phyloP scores from a whole-genome alignment of 2,797 vertebrate species.

The Podargus strigoides region DNA sequence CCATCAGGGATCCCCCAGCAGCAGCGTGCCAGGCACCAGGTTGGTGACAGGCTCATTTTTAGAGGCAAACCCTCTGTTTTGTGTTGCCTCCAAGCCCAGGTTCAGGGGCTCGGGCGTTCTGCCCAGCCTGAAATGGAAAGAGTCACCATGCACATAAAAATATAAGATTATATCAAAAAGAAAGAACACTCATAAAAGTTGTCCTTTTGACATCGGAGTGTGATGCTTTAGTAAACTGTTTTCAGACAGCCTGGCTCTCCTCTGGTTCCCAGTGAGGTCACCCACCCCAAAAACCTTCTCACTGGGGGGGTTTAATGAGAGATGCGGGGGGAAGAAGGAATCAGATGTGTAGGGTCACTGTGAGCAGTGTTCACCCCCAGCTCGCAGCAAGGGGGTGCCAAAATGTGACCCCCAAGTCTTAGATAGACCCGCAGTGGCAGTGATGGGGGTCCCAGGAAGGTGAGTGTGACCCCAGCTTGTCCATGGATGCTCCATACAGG shows the following conservation, averaged over 20 bases:
- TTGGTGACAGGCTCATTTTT: not conserved
- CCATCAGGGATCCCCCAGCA: not conserved
- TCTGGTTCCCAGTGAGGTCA: not conserved
- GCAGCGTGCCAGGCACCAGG: rapidly evolving
- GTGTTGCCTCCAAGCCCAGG: not conserved
- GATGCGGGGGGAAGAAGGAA: not conserved
- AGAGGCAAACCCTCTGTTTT: not conserved
- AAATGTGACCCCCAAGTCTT: not conserved
- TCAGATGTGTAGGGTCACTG: rapidly evolving
- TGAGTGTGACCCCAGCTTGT: rapidly evolving
- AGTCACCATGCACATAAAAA: not conserved
- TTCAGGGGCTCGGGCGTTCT: not conserved
- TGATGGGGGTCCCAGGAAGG: not conserved
- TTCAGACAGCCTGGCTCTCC: not conserved
- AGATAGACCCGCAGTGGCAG: rapidly evolving
- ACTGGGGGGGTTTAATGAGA: not conserved
- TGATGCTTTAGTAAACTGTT: constrained; percentile 21
- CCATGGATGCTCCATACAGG: not conserved
- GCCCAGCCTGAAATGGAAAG: not conserved
- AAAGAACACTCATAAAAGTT: not conserved
- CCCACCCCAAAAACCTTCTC: not conserved
- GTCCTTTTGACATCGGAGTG: constrained; percentile 33
- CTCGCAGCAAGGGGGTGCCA: not conserved
- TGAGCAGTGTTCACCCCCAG: rapidly evolving
- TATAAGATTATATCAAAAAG: not conserved